Evolutionary conservation across 2,113 vertebrate genomes (phyloP), one percentile per base, ranked within the genome.

Genomic region (Colius striatus): DNA sequence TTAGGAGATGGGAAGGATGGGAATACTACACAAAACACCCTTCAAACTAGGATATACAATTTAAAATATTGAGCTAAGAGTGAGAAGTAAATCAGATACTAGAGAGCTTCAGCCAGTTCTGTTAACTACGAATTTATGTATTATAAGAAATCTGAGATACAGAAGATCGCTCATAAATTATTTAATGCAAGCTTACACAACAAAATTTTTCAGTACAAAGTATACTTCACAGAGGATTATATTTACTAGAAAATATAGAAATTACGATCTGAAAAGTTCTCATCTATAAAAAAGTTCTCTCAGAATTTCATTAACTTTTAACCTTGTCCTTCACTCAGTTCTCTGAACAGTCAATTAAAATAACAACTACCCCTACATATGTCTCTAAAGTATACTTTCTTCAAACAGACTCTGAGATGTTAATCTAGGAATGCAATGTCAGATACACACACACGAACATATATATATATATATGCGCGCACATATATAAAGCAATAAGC

Each of bases 1-100:
- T 41, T 41, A 41, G 38, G 38, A 12, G 9, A 41, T 41, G 38
- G 0, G 0, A 4, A 16, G 5, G 6, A 18, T 41, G 38, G 38
- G 38, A 57, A 41, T 38, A 10, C 9, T 38, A 16, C 4, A 76
- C 45, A 29, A 67, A 73, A 73, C 4, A 61, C 45, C 9, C 29
- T 89, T 92, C 36, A 77, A 55, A 90, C 3, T 18, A 83, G 72
- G 15, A 36, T 57, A 55, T 3, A 9, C 6, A 47, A 47, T 11
- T 62, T 36, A 51, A 90, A 82, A 71, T 34, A 29, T 9, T 36
- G 19, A 19, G 1, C 7, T 61, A 50, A 10, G 17, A 79, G 2
- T 30, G 25, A 72, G 7, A 84, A 60, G 9, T 11, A 25, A 5
- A 16, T 41, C 30, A 81, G 13, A 67, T n/a, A 14, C 7, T 55